Evolutionary conservation across 2,113 vertebrate species (phyloP).

Genomic region (Connochaetes taurinus): DNA sequence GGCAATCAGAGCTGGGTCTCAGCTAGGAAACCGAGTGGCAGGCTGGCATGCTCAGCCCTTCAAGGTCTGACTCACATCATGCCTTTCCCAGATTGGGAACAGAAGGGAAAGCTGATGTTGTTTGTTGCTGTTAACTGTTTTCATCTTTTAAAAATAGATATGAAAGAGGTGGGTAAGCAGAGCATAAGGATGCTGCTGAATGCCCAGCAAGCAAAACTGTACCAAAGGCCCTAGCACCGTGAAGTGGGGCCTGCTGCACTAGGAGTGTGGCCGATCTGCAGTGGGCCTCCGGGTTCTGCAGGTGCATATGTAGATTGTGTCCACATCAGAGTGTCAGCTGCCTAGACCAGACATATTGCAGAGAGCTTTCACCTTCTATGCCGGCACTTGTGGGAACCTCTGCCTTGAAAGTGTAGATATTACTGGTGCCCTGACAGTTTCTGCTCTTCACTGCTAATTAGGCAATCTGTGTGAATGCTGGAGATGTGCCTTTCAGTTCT

Average conservation of each 20-base stretch:
- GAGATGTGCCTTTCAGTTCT: neutral
- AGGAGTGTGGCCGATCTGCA: neutral
- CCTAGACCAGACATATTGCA: neutral
- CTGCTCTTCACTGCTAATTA: constrained; percentile 44
- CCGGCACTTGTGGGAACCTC: neutral
- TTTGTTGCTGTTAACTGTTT: neutral
- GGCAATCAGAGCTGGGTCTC: neutral
- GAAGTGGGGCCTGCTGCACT: neutral
- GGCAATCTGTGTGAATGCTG: neutral
- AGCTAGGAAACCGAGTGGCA: neutral
- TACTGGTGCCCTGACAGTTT: neutral
- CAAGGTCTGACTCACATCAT: neutral
- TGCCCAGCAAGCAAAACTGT: neutral
- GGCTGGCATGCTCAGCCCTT: neutral
- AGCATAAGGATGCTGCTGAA: neutral
- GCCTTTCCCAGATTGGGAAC: neutral
- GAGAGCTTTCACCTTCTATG: neutral
- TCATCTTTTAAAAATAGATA: neutral
- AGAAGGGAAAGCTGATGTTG: neutral
- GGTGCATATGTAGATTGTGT: neutral
- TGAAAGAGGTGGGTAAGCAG: neutral
- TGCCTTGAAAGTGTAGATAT: neutral
- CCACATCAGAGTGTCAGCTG: neutral
- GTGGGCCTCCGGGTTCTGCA: neutral
- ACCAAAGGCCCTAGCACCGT: neutral